Conservation (phyloP, 1,140 invertebrate species). For the Zaprionus africanus region DNA sequence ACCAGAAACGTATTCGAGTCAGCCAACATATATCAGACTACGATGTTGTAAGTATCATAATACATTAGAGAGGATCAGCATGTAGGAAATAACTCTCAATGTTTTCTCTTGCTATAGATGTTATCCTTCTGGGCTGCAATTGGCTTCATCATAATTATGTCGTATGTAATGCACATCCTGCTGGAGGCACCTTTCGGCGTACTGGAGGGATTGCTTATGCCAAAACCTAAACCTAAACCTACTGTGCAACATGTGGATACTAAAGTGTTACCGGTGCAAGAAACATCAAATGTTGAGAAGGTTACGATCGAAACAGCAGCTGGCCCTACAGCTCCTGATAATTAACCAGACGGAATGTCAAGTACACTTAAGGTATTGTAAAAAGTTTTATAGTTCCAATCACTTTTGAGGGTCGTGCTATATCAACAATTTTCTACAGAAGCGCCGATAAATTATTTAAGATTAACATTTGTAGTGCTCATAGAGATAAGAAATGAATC, state of each 20-base stretch:
- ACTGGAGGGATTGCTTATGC: constrained; percentile 36
- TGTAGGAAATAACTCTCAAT: neutral
- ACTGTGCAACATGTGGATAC: neutral
- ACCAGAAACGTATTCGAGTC: constrained; percentile 31
- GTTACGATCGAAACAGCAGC: neutral
- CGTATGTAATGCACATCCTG: constrained; percentile 48
- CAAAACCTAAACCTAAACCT: neutral
- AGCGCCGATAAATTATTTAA: neutral
- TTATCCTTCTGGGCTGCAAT: constrained; percentile 56
- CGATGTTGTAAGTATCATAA: constrained; percentile 53
- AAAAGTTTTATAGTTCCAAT: neutral
- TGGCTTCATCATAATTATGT: constrained; percentile 53
- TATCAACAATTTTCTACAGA: neutral
- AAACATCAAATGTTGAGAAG: neutral
- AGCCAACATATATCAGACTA: constrained; percentile 51
- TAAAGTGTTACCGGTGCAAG: neutral
- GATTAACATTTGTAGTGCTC: neutral
- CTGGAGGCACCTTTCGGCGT: constrained; percentile 61
- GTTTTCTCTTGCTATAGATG: constrained; percentile 39
- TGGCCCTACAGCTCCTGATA: neutral
- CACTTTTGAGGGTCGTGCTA: neutral
- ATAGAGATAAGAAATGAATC: neutral
- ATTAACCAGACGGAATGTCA: neutral
- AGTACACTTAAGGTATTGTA: neutral
- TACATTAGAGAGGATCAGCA: neutral